These are phyloP conservation scores for Macropodus opercularis DNA, from an alignment of 2,797 vertebrate species.

Conservation along the genomic window DNA sequence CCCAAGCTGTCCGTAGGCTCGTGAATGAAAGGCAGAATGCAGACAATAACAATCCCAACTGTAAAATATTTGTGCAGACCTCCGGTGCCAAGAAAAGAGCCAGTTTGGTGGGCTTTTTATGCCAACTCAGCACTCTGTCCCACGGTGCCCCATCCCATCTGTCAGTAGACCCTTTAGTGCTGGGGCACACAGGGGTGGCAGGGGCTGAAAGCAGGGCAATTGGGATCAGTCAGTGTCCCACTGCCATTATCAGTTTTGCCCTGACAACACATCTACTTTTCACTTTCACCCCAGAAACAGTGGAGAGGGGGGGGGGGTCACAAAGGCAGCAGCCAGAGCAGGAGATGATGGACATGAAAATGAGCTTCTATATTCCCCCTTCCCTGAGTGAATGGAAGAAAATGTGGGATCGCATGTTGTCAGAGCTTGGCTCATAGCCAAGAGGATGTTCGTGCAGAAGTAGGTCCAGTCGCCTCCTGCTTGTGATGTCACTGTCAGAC, in stretches of 20 bases:
- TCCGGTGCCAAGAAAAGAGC: conserved; percentile 54
- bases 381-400: conserved; percentile 64
- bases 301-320: conserved; percentile 51
- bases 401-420: conserved; percentile 78
- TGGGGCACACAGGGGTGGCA: conserved; percentile 67
- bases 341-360: conserved; percentile 80
- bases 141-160: conserved; percentile 70
- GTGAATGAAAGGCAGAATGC: conserved; percentile 9
- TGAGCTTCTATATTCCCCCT: conserved; percentile 61
- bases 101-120: conserved; percentile 66
- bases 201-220: conserved; percentile 80
- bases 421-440: conserved; percentile 59
- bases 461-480: conserved; percentile 38
- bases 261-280: conserved; percentile 81
- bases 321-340: conserved; percentile 64
- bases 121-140: conserved; percentile 78
- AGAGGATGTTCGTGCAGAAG: conserved; percentile 52
- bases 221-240: conserved; percentile 77
- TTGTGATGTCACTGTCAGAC: conserved; percentile 41
- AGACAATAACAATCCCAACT: conserved; percentile 19
- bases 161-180: conserved; percentile 81
- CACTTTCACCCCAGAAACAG: conserved; percentile 76
- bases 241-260: conserved; percentile 80
- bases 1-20: background rate
- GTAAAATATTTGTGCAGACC: conserved; percentile 32